Conservation (phyloP, 2,797 vertebrate genomes). For the Etheostoma perlongum region DNA sequence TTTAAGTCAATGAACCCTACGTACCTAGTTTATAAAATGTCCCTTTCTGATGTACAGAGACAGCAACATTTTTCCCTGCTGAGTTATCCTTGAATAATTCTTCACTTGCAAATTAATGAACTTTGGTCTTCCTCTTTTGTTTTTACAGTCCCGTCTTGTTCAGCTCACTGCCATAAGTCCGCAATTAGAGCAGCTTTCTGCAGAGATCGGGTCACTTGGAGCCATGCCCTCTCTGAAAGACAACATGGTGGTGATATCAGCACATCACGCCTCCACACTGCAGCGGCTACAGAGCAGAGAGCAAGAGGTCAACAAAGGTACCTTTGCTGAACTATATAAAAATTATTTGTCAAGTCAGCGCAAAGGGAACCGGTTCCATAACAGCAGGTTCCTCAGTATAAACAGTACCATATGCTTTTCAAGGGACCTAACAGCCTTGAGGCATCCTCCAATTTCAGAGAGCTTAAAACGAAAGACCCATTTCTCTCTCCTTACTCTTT, state of each 20-base stretch:
- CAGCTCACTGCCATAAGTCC: constrained; percentile 79
- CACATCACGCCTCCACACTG: constrained; percentile 77
- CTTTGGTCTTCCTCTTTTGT: constrained; percentile 15
- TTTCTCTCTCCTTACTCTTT: constrained; percentile 28
- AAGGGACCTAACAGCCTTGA: constrained; percentile 6
- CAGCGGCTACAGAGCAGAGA: constrained; percentile 84
- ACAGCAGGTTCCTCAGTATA: not conserved
- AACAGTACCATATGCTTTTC: constrained; percentile 19
- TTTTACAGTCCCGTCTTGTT: constrained; percentile 80
- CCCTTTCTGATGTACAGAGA: not conserved
- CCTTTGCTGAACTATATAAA: constrained; percentile 1
- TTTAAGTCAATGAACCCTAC: not conserved
- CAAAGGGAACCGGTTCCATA: not conserved
- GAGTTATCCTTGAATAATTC: not conserved
- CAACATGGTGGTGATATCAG: constrained; percentile 77
- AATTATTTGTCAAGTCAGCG: constrained; percentile 3
- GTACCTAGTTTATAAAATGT: not conserved
- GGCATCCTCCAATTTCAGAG: constrained; percentile 25
- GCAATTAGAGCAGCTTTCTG: constrained; percentile 81
- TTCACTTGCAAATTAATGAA: not conserved
- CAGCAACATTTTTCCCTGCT: not conserved
- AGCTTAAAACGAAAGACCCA: constrained; percentile 25
- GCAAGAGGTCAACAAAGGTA: constrained; percentile 87
- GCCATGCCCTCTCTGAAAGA: constrained; percentile 81
- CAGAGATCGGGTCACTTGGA: constrained; percentile 78